Conservation (phyloP, 2,888 invertebrate species). For the Macropis europaea region DNA sequence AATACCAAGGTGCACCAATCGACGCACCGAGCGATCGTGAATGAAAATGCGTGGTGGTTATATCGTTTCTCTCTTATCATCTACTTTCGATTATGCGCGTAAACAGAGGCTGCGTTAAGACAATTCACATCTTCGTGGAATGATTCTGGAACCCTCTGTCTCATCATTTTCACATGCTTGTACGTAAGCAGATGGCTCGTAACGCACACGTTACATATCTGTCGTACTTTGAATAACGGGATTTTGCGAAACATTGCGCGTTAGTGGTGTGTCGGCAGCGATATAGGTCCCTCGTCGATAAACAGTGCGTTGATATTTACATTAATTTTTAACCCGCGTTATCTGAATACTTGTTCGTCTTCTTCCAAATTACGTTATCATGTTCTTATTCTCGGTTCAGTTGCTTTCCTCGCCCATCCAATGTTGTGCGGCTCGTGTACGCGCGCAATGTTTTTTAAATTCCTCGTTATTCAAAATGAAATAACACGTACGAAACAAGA, state of each 20-base stretch:
- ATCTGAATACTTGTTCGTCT: not conserved
- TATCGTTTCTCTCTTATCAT: not conserved
- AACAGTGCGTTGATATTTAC: not conserved
- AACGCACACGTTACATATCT: conserved; percentile 2
- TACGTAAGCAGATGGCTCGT: not conserved
- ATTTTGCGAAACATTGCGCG: not conserved
- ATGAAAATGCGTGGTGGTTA: too few relatives aligned
- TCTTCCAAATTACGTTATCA: too few relatives aligned
- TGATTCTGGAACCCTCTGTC: conserved; percentile 29
- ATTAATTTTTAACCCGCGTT: not conserved
- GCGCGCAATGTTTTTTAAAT: conserved; percentile 17
- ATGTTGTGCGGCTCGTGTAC: conserved; percentile 1
- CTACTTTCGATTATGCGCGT: not conserved
- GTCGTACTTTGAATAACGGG: not conserved
- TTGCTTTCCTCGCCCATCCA: not conserved
- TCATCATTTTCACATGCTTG: conserved; percentile 24
- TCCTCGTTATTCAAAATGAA: conserved; percentile 6
- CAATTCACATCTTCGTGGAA: conserved; percentile 9
- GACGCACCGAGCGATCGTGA: too few relatives aligned
- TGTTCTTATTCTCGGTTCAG: conserved; percentile 8
- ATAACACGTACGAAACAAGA: not conserved
- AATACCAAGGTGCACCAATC: not conserved
- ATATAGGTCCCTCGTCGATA: not conserved
- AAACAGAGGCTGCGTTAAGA: not conserved
- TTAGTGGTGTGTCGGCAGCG: too few relatives aligned